Evolutionary conservation across 2,113 vertebrate species (phyloP).

Genomic region (Romanogobio albipinnatus): DNA sequence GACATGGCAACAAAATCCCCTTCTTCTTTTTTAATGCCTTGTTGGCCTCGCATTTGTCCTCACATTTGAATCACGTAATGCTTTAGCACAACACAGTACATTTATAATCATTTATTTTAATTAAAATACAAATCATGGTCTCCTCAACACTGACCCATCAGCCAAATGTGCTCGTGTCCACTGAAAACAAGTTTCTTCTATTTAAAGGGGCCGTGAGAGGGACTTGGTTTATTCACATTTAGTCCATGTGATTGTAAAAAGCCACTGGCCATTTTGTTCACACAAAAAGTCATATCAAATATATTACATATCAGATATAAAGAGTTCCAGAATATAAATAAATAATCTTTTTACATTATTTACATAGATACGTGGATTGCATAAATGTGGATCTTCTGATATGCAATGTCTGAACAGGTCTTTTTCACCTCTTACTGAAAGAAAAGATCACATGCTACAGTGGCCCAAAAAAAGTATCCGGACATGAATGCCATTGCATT

Average conservation of each 20-base stretch:
- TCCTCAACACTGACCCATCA: slow-evolving; percentile 59
- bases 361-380: slow-evolving; percentile 59
- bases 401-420: slow-evolving; percentile 35
- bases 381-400: slow-evolving; percentile 31
- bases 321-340: slow-evolving; percentile 36
- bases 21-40: slow-evolving; percentile 23
- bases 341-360: slow-evolving; percentile 61
- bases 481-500: neutral
- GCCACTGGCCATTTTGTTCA: slow-evolving; percentile 47
- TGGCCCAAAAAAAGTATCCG: slow-evolving; percentile 16
- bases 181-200: slow-evolving; percentile 43
- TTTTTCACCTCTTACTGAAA: slow-evolving; percentile 10
- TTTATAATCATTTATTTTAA: slow-evolving; percentile 73
- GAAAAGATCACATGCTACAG: slow-evolving; percentile 12
- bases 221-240: slow-evolving; percentile 47
- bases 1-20: slow-evolving; percentile 33
- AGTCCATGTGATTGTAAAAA: slow-evolving; percentile 58
- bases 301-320: slow-evolving; percentile 60
- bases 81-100: slow-evolving; percentile 48
- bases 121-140: slow-evolving; percentile 76
- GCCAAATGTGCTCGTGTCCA: slow-evolving; percentile 43
- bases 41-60: slow-evolving; percentile 7
- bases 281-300: slow-evolving; percentile 61
- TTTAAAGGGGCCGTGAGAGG: slow-evolving; percentile 50
- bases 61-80: neutral